Evolutionary conservation across 2,113 vertebrate genomes (phyloP).

Genomic region (Etia nguti): DNA sequence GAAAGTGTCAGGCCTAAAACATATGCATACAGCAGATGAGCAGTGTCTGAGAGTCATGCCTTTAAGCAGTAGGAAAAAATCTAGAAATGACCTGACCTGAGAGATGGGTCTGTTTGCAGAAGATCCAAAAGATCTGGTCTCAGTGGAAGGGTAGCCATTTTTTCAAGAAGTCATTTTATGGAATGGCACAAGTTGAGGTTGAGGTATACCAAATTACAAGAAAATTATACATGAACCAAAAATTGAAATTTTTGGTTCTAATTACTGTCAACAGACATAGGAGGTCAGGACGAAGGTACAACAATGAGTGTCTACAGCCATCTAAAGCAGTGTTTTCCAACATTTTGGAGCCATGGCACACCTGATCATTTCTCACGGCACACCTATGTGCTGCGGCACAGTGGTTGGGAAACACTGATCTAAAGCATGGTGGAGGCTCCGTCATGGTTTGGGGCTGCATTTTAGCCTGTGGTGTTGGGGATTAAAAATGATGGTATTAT

Average conservation of each 20-base stretch:
- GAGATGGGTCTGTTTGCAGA: neutral
- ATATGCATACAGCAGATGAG: neutral
- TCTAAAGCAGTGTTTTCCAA: no score
- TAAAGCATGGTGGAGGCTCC: neutral
- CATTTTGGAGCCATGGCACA: no score
- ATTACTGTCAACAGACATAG: neutral
- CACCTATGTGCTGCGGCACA: no score
- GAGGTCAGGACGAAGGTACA: neutral
- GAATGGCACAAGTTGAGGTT: neutral
- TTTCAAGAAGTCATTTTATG: neutral
- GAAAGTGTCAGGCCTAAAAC: rapidly evolving
- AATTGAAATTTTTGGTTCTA: neutral
- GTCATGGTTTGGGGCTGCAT: neutral
- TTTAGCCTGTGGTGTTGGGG: neutral
- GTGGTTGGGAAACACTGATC: no score
- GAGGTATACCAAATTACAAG: neutral
- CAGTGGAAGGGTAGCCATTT: neutral
- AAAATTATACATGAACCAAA: neutral
- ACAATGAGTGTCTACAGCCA: neutral
- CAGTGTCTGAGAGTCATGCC: neutral
- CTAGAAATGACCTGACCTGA: neutral
- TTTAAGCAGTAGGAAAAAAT: neutral
- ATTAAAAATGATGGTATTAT: neutral
- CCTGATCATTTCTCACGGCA: no score
- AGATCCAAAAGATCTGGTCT: neutral